Percentiles rank a stretch among this genome's conserved stretches.
Conservation (phyloP, 2,888 invertebrate genomes). For the Sphaeridia pumilis region DNA sequence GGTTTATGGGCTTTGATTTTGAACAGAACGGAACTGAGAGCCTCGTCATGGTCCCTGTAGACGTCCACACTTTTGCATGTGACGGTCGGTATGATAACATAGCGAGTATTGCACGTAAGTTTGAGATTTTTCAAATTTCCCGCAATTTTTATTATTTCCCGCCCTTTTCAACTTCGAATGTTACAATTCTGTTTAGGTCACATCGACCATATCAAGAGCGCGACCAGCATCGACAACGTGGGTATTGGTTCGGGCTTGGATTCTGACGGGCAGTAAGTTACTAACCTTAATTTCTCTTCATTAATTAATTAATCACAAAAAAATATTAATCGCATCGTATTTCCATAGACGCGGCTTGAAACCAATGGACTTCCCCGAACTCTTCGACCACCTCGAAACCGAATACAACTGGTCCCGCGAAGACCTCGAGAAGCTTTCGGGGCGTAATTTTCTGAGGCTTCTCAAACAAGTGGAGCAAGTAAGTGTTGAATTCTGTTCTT, state of each 20-base stretch:
- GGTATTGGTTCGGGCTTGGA: conserved; percentile 34
- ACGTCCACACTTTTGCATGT: background rate
- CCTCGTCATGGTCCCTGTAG: background rate
- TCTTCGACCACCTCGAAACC: conserved; percentile 37
- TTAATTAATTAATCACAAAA: too few species aligned
- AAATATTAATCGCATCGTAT: too few species aligned
- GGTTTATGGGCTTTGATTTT: background rate
- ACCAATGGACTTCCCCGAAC: conserved; percentile 32
- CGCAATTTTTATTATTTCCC: too few species aligned
- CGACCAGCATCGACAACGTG: conserved; percentile 23
- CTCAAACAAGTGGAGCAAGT: conserved; percentile 29
- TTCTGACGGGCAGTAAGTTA: conserved; percentile 22
- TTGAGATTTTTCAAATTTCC: too few species aligned
- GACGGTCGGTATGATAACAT: conserved; percentile 36
- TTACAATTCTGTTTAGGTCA: conserved; percentile 19
- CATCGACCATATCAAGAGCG: conserved; percentile 28
- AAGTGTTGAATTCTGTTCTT: background rate
- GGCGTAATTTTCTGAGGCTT: conserved; percentile 38
- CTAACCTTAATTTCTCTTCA: background rate
- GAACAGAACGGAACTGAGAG: background rate
- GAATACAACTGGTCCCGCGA: conserved; percentile 37
- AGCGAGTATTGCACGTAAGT: conserved; percentile 38
- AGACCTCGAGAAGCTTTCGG: conserved; percentile 38
- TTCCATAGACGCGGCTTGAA: background rate
- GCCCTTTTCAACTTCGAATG: too few species aligned